Conservation (phyloP, 2,888 invertebrate species). For the Phania funesta region DNA sequence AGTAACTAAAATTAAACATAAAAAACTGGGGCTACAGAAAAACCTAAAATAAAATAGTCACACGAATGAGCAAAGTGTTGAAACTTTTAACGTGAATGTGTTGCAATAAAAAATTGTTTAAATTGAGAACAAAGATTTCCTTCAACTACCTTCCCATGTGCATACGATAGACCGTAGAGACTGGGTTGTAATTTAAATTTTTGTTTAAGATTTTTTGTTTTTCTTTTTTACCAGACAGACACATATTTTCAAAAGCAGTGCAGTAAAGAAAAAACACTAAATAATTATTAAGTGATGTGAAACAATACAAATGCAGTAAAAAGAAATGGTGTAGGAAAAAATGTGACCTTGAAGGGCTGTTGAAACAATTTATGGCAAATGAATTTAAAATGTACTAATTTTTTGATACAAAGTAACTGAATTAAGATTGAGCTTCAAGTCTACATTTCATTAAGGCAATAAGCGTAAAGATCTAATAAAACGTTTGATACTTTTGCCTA, state of each 20-base stretch:
- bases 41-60: constrained; percentile 25
- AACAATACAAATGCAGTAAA: constrained; percentile 4
- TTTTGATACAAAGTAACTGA: too few species aligned
- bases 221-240: too few species aligned
- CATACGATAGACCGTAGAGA: background rate
- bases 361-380: background rate
- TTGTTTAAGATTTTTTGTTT: background rate
- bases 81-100: background rate
- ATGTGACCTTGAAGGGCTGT: background rate
- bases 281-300: constrained; percentile 13
- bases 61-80: constrained; percentile 17
- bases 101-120: background rate
- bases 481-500: background rate
- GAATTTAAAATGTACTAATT: too few species aligned
- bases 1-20: background rate
- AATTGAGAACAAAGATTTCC: background rate
- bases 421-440: too few species aligned
- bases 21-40: background rate
- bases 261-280: constrained; percentile 3
- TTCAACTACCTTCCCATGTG: background rate
- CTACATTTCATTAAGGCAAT: too few species aligned
- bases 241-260: constrained; percentile 6
- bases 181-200: constrained; percentile 6
- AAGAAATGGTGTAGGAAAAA: background rate
- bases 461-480: too few species aligned